These are phyloP conservation scores for Drosophila lini DNA, from an alignment of 1,140 invertebrate species.

Conservation along the genomic window DNA sequence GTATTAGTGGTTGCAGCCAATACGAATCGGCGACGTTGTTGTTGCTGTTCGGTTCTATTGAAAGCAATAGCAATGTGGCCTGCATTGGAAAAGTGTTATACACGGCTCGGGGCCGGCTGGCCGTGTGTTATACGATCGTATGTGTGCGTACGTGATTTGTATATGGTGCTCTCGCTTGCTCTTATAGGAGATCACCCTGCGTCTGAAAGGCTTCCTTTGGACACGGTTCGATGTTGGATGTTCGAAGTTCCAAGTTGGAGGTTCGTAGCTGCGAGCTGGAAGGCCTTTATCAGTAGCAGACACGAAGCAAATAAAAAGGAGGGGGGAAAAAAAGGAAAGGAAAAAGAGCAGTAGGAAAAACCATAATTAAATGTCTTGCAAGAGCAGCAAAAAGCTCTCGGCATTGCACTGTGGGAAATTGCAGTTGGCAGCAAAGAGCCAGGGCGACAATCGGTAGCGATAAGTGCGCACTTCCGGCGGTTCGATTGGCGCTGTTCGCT, in stretches of 20 bases:
- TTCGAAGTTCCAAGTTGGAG: constrained; percentile 47
- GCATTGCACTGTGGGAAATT: constrained; percentile 64
- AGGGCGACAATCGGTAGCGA: constrained; percentile 64
- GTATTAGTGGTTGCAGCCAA: constrained; percentile 80
- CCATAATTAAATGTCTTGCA: constrained; percentile 64
- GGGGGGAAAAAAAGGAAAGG: constrained; percentile 26
- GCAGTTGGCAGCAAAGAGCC: constrained; percentile 27
- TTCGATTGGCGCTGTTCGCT: constrained; percentile 23
- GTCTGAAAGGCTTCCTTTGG: constrained; percentile 37
- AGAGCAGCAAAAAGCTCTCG: constrained; percentile 18
- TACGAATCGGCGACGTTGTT: constrained; percentile 66
- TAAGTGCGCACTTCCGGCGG: constrained; percentile 76
- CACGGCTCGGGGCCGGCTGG: constrained; percentile 6
- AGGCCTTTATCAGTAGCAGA: constrained; percentile 11
- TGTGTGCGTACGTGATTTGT: constrained; percentile 61
- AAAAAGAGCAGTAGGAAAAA: constrained; percentile 37
- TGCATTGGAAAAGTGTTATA: constrained; percentile 77
- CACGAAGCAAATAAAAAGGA: constrained; percentile 23
- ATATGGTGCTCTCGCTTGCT: constrained; percentile 66
- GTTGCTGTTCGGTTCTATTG: constrained; percentile 68
- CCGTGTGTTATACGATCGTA: constrained; percentile 63
- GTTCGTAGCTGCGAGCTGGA: constrained; percentile 36
- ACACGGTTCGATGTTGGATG: constrained; percentile 37
- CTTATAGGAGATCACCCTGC: constrained; percentile 1
- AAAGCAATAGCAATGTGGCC: constrained; percentile 57